A percentile compares a stretch with the other conserved stretches of the same genome.
These are phyloP conservation scores for Eupleurogrammus muticus DNA, from an alignment of 2,797 vertebrate genomes.

Conservation along the genomic window DNA sequence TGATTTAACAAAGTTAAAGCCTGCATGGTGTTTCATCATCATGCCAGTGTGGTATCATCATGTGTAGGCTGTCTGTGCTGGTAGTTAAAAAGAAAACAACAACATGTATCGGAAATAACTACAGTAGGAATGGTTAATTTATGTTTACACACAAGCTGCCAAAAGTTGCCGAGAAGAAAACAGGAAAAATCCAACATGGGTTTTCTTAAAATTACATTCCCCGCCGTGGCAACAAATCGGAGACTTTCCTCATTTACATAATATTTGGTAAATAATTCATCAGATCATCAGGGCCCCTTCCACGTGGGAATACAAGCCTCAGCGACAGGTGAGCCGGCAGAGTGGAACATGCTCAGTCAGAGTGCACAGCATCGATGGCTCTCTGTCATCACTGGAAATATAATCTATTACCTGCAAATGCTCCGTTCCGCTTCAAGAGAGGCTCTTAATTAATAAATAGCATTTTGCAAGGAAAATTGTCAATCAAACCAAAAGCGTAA, in stretches of 20 bases:
- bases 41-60: not conserved
- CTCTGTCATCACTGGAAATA: conserved; percentile 18
- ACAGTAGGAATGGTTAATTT: not conserved
- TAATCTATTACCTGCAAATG: conserved; percentile 10
- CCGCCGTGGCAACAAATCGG: conserved; percentile 28
- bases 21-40: not conserved
- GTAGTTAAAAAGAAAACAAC: not conserved
- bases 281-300: conserved; percentile 35
- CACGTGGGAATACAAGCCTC: conserved; percentile 34
- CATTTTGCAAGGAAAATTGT: conserved; percentile 3
- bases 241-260: conserved; percentile 52
- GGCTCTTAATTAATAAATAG: conserved; percentile 16
- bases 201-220: conserved; percentile 21
- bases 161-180: not conserved
- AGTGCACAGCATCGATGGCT: not conserved
- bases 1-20: not conserved
- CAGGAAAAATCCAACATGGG: conserved; percentile 6
- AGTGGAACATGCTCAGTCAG: conserved; percentile 18
- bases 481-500: not conserved
- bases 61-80: not conserved
- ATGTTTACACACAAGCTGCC: not conserved
- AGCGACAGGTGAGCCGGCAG: conserved; percentile 44
- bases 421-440: conserved; percentile 24
- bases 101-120: not conserved
- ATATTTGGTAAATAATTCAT: conserved; percentile 68